Evolutionary conservation across 1,140 invertebrate genomes (phyloP), one percentile per base, ranked within the genome.

Genomic region (Aphis gossypii): DNA sequence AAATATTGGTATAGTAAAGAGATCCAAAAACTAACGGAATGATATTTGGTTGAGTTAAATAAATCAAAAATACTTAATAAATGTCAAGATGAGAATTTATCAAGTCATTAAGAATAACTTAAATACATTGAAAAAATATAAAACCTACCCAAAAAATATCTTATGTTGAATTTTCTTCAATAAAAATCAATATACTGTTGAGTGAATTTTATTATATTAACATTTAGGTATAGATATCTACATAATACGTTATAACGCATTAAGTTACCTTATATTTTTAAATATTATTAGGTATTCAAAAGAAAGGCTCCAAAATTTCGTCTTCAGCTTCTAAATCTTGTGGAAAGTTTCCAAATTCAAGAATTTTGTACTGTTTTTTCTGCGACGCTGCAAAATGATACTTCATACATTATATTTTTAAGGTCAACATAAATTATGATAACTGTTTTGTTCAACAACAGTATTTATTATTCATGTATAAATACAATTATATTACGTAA

Each of bases 301-400:
- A 93, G 0, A 86, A 93, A 38, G 82, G 76, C n/a, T 54, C 82
- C 25, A 93, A 93, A 56, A 93, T 93, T 2, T 56, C 48, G 82
- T 93, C 92, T 54, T 93, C 82, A 4, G 23, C 18, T 21, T 25
- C 35, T 86, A 93, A 84, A 54, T 93, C 92, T 54, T 54, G 35
- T 20, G 92, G 76, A 51, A 90, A 25, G 6, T 54, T n/a, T 8
- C 92, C 92, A 7, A 93, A 6, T 84, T 93, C 82, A 44, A 93
- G 48, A 44, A 93, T 86, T 56, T 30, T 93, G 35, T 84, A 93
- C 7, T 56, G 11, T 25, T 20, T 54, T 30, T 93, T 86, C 18
- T 25, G 38, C 1, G 30, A 11, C 0, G 14, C 89, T 90, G 56
- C 1, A 60, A 56, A 60, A 90, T 0, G 1, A 60, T 25, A 54